Percentiles rank a stretch among this genome's conserved stretches.
Evolutionary conservation across 2,888 invertebrate genomes (phyloP).

Genomic region (Ametastegia equiseti): DNA sequence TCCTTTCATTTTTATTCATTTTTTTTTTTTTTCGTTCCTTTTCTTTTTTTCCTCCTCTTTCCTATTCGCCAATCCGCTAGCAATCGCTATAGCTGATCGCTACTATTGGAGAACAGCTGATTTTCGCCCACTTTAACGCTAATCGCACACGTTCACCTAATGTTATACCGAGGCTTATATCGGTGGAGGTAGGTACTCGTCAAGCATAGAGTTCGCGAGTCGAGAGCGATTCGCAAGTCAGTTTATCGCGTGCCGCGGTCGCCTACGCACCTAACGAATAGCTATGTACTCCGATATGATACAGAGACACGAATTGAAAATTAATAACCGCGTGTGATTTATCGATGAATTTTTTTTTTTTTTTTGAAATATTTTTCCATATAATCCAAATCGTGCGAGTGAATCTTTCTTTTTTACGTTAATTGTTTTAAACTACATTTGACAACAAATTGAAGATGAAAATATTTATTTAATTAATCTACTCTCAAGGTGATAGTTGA

Average conservation of each 20-base stretch:
- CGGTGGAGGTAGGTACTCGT: not conserved
- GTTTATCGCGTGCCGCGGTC: slow-evolving; percentile 22
- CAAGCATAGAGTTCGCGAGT: slow-evolving; percentile 3
- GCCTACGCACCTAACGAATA: slow-evolving; percentile 9
- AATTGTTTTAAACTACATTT: no score
- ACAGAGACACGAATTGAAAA: not conserved
- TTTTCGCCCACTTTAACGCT: not conserved
- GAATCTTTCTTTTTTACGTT: no score
- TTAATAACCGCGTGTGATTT: not conserved
- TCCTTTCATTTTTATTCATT: no score
- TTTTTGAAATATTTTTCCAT: not conserved
- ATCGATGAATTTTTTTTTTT: no score
- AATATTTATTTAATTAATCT: no score
- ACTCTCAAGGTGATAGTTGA: no score
- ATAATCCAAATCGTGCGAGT: no score
- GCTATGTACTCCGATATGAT: not conserved
- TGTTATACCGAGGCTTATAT: not conserved
- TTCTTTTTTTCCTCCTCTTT: no score
- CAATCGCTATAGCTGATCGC: not conserved
- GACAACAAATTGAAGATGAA: no score
- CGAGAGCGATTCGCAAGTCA: not conserved
- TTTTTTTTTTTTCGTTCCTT: no score
- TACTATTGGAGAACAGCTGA: slow-evolving; percentile 35
- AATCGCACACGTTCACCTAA: no score
- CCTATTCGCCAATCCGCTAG: not conserved